Evolutionary conservation across 92 coral and sea anemone species (phyloP).

Genomic region (Montipora capitata): DNA sequence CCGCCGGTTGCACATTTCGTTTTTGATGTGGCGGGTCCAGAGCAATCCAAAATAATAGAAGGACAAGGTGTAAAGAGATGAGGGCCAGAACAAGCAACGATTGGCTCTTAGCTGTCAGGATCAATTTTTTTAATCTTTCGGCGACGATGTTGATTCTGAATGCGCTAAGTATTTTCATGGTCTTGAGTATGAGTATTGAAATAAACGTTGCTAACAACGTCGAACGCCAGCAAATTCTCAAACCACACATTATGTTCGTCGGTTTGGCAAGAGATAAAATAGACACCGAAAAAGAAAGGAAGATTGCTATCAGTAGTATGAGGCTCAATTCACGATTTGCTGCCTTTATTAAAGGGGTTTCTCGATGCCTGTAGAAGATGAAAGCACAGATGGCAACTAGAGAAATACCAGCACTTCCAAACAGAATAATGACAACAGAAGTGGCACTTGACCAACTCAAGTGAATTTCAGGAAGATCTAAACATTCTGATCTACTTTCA

Average conservation of each 20-base stretch:
- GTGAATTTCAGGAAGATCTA: slow-evolving; percentile 67
- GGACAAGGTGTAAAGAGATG: slow-evolving; percentile 41
- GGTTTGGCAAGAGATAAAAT: slow-evolving; percentile 71
- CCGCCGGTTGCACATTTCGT: slow-evolving; percentile 51
- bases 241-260: slow-evolving; percentile 61
- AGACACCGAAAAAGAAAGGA: slow-evolving; percentile 68
- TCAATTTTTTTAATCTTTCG: slow-evolving; percentile 71
- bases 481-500: slow-evolving; percentile 51
- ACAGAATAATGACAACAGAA: slow-evolving; percentile 34
- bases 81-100: slow-evolving; percentile 50
- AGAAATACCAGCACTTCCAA: slow-evolving; percentile 61
- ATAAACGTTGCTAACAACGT: slow-evolving; percentile 66
- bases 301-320: slow-evolving; percentile 69
- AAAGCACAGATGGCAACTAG: slow-evolving; percentile 36
- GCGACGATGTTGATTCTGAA: slow-evolving; percentile 74
- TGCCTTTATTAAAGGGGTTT: slow-evolving; percentile 85
- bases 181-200: slow-evolving; percentile 77
- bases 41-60: slow-evolving; percentile 66
- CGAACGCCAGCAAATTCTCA: slow-evolving; percentile 71
- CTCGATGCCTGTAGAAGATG: slow-evolving; percentile 47
- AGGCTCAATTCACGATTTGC: slow-evolving; percentile 83
- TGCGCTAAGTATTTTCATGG: slow-evolving; percentile 78
- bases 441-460: slow-evolving; percentile 67
- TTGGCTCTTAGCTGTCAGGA: slow-evolving; percentile 59
- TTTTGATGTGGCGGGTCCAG: slow-evolving; percentile 75